phyloP scores from a whole-genome alignment of 2,113 vertebrate species.

The Sceloporus tristichus region DNA sequence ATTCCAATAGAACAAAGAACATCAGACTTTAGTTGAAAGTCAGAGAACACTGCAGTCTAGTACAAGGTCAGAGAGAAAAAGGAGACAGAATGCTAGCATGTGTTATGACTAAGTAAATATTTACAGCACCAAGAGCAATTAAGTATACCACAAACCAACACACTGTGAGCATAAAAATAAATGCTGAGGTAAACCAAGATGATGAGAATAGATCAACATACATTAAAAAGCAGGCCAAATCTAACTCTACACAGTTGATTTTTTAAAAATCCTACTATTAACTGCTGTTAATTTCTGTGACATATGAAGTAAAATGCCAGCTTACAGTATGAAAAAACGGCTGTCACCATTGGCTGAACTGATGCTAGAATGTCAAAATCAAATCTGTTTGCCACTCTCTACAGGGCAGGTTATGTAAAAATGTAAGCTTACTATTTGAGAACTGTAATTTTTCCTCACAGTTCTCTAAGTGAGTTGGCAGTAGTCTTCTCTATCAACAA shows the following conservation, averaged over 20 bases:
- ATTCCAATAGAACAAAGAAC: background rate
- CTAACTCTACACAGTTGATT: background rate
- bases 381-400: background rate
- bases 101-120: conserved; percentile 57
- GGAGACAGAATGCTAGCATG: conserved; percentile 41
- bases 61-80: conserved; percentile 48
- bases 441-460: background rate
- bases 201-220: conserved; percentile 48
- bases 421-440: background rate
- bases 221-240: conserved; percentile 11
- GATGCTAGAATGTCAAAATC: background rate
- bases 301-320: background rate
- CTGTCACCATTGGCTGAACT: background rate
- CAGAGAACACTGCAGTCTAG: conserved; percentile 12
- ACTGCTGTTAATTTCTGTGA: background rate
- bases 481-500: background rate
- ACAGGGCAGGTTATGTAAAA: background rate
- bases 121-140: conserved; percentile 58
- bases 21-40: background rate
- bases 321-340: background rate
- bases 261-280: background rate
- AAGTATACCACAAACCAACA: conserved; percentile 33
- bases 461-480: too few relatives aligned
- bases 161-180: conserved; percentile 53
- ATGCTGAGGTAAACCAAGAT: conserved; percentile 48